These are phyloP conservation scores for Echinarachnius parma DNA, from an alignment of 53 echinoderm and acorn worm species.

Conservation along the genomic window DNA sequence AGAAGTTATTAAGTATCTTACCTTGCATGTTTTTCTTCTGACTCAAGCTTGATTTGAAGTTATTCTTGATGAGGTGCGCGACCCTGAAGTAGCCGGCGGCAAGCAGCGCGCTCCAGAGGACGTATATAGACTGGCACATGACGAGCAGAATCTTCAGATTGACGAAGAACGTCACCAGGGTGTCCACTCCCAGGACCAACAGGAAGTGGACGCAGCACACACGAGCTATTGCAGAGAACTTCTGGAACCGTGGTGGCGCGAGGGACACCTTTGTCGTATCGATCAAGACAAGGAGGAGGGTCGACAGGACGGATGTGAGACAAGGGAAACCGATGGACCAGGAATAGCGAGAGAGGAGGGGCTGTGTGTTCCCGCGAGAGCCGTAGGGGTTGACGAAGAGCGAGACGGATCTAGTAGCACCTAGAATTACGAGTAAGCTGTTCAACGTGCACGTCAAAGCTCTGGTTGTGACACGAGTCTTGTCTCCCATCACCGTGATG, in stretches of 20 bases:
- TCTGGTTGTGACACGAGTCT: slow-evolving; percentile 9
- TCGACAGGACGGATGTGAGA: slow-evolving; percentile 73
- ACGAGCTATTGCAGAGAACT: slow-evolving; percentile 58
- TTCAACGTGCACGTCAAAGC: slow-evolving; percentile 61
- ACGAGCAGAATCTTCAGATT: slow-evolving; percentile 61
- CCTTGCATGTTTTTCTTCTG: slow-evolving; percentile 62
- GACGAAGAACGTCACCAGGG: slow-evolving; percentile 59
- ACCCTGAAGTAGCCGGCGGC: slow-evolving; percentile 72
- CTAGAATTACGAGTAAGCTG: slow-evolving; percentile 51
- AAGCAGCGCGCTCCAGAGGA: slow-evolving; percentile 65
- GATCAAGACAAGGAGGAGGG: slow-evolving; percentile 73
- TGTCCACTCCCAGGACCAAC: slow-evolving; percentile 69
- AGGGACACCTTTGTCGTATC: slow-evolving; percentile 87
- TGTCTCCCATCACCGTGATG: slow-evolving; percentile 14
- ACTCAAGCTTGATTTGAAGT: slow-evolving; percentile 68
- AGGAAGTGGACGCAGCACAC: slow-evolving; percentile 65
- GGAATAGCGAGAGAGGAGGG: slow-evolving; percentile 62
- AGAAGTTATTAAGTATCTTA: too few species aligned
- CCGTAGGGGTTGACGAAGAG: slow-evolving; percentile 83
- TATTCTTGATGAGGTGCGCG: slow-evolving; percentile 65
- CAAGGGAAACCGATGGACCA: slow-evolving; percentile 91
- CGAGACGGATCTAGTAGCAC: slow-evolving; percentile 65
- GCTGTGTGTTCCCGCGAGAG: slow-evolving; percentile 46
- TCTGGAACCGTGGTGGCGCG: slow-evolving; percentile 82
- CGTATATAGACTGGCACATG: slow-evolving; percentile 77